Conservation (phyloP, 2,797 vertebrate genomes). For the Phylloscopus collybita region DNA sequence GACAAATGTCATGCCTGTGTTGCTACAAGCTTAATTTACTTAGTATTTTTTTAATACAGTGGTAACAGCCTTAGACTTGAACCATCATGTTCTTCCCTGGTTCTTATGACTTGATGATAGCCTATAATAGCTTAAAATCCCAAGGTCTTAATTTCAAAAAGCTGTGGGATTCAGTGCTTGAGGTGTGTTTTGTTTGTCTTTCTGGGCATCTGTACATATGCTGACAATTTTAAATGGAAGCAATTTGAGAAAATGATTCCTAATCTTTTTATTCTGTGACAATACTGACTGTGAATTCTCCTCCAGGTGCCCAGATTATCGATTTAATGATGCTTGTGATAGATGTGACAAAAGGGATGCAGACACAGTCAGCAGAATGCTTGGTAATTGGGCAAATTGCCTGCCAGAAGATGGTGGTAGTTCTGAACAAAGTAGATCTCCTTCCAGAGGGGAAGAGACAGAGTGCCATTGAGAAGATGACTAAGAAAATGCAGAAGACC, state of each 20-base stretch:
- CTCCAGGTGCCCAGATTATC: slow-evolving; percentile 94
- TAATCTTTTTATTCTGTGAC: not conserved
- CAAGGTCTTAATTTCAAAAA: not conserved
- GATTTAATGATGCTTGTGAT: slow-evolving; percentile 98
- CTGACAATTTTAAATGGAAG: not conserved
- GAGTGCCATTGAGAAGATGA: slow-evolving; percentile 92
- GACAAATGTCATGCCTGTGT: not conserved
- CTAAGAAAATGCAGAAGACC: slow-evolving; percentile 95
- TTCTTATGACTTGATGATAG: not conserved
- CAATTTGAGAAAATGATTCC: not conserved
- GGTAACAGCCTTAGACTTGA: not conserved
- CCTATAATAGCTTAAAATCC: not conserved
- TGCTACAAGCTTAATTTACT: not conserved
- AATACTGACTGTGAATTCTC: slow-evolving; percentile 41
- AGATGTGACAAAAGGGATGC: slow-evolving; percentile 96
- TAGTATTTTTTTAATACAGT: not conserved
- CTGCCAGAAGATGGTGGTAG: slow-evolving; percentile 92
- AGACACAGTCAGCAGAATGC: slow-evolving; percentile 98
- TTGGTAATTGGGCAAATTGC: slow-evolving; percentile 96
- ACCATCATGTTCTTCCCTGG: not conserved
- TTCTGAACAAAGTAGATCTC: slow-evolving; percentile 95
- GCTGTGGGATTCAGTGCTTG: not conserved
- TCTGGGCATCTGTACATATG: not conserved
- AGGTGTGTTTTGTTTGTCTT: not conserved
- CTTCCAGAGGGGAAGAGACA: slow-evolving; percentile 89